phyloP scores from a whole-genome alignment of 2,888 invertebrate species.

The Choristoneura rosaceana region DNA sequence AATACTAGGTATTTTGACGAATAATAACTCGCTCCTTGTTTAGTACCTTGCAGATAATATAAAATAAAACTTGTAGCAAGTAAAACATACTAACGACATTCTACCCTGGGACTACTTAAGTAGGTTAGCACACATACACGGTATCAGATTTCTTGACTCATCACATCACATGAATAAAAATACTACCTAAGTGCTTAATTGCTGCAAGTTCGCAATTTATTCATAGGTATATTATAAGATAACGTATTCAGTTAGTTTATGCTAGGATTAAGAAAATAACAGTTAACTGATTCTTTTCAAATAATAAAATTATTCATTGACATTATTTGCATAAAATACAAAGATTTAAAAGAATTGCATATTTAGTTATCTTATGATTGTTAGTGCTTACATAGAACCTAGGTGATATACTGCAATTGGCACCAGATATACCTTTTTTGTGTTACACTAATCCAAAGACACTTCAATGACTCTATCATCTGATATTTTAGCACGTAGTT shows the following conservation, averaged over 20 bases:
- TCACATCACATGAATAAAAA: not conserved
- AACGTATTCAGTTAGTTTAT: not conserved
- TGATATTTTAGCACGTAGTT: too few species aligned
- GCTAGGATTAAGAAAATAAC: not conserved
- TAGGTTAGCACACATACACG: conserved; percentile 9
- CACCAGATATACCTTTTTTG: too few species aligned
- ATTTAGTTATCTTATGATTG: too few species aligned
- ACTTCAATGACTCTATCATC: too few species aligned
- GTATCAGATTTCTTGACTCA: conserved; percentile 7
- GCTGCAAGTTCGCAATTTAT: not conserved
- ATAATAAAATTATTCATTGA: not conserved
- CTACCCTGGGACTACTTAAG: conserved; percentile 1
- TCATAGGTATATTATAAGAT: not conserved
- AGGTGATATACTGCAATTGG: too few species aligned
- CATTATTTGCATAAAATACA: too few species aligned
- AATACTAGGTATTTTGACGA: not conserved
- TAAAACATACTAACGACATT: not conserved
- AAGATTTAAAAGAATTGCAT: too few species aligned
- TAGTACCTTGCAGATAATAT: not conserved
- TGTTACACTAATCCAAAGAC: too few species aligned
- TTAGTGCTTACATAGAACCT: too few species aligned
- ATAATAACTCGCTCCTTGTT: not conserved
- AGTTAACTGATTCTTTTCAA: not conserved
- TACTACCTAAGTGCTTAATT: not conserved
- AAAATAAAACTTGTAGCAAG: not conserved